Evolutionary conservation across 2,113 vertebrate species (phyloP), one percentile per base, ranked within the genome.

Genomic region (Notiomystis cincta): DNA sequence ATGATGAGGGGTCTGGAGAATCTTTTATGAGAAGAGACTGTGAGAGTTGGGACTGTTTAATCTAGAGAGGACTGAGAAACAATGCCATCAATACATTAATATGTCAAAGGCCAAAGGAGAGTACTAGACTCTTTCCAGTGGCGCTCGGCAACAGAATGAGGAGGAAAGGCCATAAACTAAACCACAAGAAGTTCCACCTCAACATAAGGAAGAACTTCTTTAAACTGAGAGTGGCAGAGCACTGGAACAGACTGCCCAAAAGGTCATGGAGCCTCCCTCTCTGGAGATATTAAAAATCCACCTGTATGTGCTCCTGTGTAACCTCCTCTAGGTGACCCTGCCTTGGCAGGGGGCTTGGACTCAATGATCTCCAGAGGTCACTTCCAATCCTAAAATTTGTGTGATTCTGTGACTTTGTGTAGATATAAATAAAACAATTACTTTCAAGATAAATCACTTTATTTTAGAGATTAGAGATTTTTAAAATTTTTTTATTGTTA

Each of bases 61-160:
- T 38, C 13, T 66, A 28, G 22, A 37, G 14, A 81, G 42, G 12
- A 11, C 10, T 37, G 18, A 81, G 10, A 66, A 50, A 50, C 15
- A 13, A 44, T 66, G 19, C 38, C 45, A 61, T 61, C 47, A 45
- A 45, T n/a, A 37, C 23, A n/a, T 24, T 3, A 53, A 28, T 61
- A 28, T n/a, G 23, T 61, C 73, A 53, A 69, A 37, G 28, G 18
- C 24, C 37, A 38, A 67, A 51, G 27, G 14, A 69, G 10, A 18
- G 2, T 9, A 1, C 3, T 12, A 61, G 45, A 28, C 3, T 42
- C 61, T 51, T 67, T 50, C n/a, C 8, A 6, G 33, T 6, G 2
- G 18, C 51, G 12, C 10, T 10, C 27, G 61, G 64, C 7, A 18
- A 61, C 28, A 27, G n/a, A 31, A 35, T 18, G n/a, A 33, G 27